Base-by-base conservation (phyloP, 2,888 invertebrate species). In the Iphiclides podalirius region DNA sequence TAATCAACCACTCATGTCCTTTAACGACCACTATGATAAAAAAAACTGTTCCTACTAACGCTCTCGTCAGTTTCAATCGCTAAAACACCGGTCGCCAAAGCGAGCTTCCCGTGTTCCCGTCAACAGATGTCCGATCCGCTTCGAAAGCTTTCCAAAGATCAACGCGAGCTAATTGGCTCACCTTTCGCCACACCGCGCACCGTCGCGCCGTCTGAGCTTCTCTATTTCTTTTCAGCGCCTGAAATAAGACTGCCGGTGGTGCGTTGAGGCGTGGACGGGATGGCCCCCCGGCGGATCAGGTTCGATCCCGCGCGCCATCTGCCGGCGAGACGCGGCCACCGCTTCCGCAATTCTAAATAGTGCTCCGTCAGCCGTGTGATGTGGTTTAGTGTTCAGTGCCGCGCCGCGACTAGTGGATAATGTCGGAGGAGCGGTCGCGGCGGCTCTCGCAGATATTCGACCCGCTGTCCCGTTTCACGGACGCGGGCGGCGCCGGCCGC, bases 391-490 rank as follows among this genome's bases (percentile, higher is more conserved):
- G 66, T 73, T 66, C 67, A 65, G 67, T 72, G 70, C 70, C 60
- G 67, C 77, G 73, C 75, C 53, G 61, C 75, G 75, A 67, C 60
- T 63, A 66, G 51, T 54, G 50, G 60, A 75, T 75, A 73, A 92
- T 92, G 92, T 90, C 91, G 64, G 92, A 92, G 82, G 92, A 92
- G 78, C 89, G 92, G 72, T 91, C 93, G 77, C 91, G 94, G 70
- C 92, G 95, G 72, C 85, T 95, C 78, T 95, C 95, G 79, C 94
- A 95, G 90, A 93, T 94, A 66, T 94, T 94, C 77, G 95, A 95
- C 84, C 95, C 95, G 61, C 90, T 95, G 69, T 91, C 94, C 57
- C 89, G 94, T 76, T 89, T 95, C 57, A 92, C 93, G 78, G 92
- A 94, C 74, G 86, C 92, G 62, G 91, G 91, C 61, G 84, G 90